Base-by-base conservation (phyloP, 2,113 vertebrate genomes). In the Sisor rabdophorus region DNA sequence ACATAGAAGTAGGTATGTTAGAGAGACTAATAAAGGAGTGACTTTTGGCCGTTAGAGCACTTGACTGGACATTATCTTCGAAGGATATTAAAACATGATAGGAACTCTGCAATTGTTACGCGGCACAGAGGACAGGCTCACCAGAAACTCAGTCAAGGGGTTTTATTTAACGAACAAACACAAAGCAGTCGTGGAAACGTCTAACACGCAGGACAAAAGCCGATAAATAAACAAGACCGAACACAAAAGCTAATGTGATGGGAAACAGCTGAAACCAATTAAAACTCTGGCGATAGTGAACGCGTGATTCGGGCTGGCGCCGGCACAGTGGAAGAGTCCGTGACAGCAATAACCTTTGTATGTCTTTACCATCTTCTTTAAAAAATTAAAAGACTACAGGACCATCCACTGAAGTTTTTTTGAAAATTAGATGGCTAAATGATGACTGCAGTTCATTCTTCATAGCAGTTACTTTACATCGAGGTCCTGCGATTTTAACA, bases 311-410 rank as follows among this genome's bases (percentile, higher is more conserved):
- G n/a, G n/a, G n/a, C n/a, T n/a, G n/a, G n/a, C n/a, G n/a, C n/a
- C n/a, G n/a, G n/a, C n/a, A n/a, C n/a, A n/a, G n/a, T n/a, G n/a
- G n/a, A n/a, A n/a, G n/a, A n/a, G n/a, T n/a, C n/a, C n/a, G n/a
- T n/a, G n/a, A n/a, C n/a, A n/a, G n/a, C n/a, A 89, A 15, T 19
- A 83, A 54, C 12, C 76, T 55, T 22, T 84, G 80, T 56, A 63
- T 74, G 0, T 74, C 32, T 76, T 65, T 78, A 44, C 86, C 87
- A 1, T 84, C 68, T 50, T 24, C 22, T 47, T 80, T 72, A 60
- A 88, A 91, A 72, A 87, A 89, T 4, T 17, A 26, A 20, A 76
- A 13, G 16, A 53, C 86, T 7, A 84, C 87, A 11, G 87, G 86
- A 60, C 86, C 87, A 8, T 88, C 67, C 2, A 90, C 48, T 28